Conservation (phyloP, 2,113 vertebrate species). For the Sceloporus tristichus region DNA sequence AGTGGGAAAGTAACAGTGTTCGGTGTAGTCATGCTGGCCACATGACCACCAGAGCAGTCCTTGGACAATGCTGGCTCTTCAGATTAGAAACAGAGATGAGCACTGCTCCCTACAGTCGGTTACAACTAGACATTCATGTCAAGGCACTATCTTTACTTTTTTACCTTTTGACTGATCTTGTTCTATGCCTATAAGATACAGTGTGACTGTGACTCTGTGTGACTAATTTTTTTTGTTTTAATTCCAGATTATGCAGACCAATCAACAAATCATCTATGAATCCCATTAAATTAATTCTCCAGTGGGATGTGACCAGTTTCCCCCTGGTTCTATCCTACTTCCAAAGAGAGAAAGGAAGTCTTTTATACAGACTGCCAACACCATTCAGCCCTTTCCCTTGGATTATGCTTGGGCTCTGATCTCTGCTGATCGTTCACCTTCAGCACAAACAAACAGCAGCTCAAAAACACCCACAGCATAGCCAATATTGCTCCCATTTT, state of each 20-base stretch:
- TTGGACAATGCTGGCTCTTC: no score
- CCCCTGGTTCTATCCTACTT: neutral
- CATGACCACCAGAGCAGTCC: no score
- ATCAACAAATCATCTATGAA: neutral
- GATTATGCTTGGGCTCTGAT: neutral
- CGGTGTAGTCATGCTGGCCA: no score
- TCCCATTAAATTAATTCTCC: neutral
- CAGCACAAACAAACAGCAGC: neutral
- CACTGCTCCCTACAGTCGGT: no score
- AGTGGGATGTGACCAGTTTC: neutral
- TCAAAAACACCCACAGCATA: neutral
- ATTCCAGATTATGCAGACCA: neutral
- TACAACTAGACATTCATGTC: no score
- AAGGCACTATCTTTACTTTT: no score
- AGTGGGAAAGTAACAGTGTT: no score
- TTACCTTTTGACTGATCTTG: neutral
- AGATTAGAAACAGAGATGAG: no score
- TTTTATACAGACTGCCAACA: no score
- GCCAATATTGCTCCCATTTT: no score
- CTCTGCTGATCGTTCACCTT: neutral
- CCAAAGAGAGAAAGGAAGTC: neutral
- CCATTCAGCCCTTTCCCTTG: neutral
- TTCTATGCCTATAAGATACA: neutral
- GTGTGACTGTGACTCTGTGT: neutral
- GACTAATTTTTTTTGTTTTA: no score